A percentile compares a stretch with the other conserved stretches of the same genome.
Evolutionary conservation across 2,888 invertebrate genomes (phyloP).

Genomic region (Xylota sylvarum): DNA sequence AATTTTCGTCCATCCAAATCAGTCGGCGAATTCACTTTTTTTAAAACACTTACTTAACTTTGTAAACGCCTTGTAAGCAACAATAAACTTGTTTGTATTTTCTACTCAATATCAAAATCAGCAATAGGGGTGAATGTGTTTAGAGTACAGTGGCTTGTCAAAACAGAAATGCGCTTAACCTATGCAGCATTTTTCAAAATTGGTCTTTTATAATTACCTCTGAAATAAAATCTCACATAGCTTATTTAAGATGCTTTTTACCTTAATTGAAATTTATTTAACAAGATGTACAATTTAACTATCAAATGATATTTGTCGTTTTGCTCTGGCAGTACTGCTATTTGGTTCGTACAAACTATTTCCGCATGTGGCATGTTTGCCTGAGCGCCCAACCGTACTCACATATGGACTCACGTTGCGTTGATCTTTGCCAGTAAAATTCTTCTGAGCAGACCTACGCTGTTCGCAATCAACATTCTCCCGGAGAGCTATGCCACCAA

Average conservation of each 20-base stretch:
- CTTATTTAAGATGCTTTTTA: background rate
- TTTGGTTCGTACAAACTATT: conserved; percentile 46
- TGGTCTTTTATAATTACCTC: background rate
- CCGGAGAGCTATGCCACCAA: conserved; percentile 81
- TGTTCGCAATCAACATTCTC: conserved; percentile 83
- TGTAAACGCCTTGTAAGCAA: too few relatives aligned
- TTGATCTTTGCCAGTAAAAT: conserved; percentile 84
- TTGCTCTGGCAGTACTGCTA: conserved; percentile 84
- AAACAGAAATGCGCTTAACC: background rate
- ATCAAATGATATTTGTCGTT: conserved; percentile 88
- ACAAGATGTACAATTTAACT: conserved; percentile 80
- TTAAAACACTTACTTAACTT: too few relatives aligned
- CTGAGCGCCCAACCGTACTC: conserved; percentile 33
- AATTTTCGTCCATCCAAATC: background rate
- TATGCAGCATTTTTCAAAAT: background rate
- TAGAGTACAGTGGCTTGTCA: background rate
- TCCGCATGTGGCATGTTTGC: conserved; percentile 36
- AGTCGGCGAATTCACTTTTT: background rate
- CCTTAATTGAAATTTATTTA: conserved; percentile 44
- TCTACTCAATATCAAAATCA: too few relatives aligned
- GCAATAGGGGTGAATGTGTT: background rate
- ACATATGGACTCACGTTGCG: conserved; percentile 83
- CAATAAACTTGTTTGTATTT: too few relatives aligned
- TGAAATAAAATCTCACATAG: conserved; percentile 18
- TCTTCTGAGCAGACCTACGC: conserved; percentile 83